These are phyloP conservation scores for Candidula unifasciata DNA, from an alignment of 2,888 invertebrate species.

Conservation along the genomic window DNA sequence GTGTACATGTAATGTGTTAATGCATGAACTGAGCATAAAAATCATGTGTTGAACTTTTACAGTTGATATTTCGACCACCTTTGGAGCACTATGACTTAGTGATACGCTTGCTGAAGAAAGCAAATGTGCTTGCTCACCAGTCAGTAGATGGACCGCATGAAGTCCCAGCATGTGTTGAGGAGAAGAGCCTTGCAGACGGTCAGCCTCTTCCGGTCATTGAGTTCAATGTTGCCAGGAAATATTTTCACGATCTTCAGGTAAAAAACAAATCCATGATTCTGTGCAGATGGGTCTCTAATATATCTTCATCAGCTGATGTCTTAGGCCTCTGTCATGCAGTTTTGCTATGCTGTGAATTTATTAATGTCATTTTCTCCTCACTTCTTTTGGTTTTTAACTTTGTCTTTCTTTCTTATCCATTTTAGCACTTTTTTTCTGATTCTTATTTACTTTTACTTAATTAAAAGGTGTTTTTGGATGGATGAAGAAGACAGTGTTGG, in stretches of 20 bases:
- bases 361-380: too few species aligned
- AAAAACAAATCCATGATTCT: constrained; percentile 72
- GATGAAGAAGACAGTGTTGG: too few species aligned
- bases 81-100: constrained; percentile 86
- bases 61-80: constrained; percentile 83
- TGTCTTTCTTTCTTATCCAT: too few species aligned
- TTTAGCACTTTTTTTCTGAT: too few species aligned
- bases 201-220: constrained; percentile 84
- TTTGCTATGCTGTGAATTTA: too few species aligned
- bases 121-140: constrained; percentile 80
- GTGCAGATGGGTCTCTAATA: too few species aligned
- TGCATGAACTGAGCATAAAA: not conserved
- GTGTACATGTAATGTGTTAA: too few species aligned
- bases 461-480: too few species aligned
- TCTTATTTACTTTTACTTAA: too few species aligned
- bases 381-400: too few species aligned
- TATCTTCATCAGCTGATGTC: too few species aligned
- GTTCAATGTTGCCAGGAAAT: constrained; percentile 86
- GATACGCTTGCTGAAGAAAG: constrained; percentile 82
- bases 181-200: constrained; percentile 15
- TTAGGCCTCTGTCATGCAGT: too few species aligned
- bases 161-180: not conserved
- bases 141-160: constrained; percentile 75
- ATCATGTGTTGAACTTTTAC: constrained; percentile 54
- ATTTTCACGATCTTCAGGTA: constrained; percentile 87